Evolutionary conservation across 1,140 invertebrate genomes (phyloP), one percentile per base, ranked within the genome.

Genomic region (Nilaparvata lugens): DNA sequence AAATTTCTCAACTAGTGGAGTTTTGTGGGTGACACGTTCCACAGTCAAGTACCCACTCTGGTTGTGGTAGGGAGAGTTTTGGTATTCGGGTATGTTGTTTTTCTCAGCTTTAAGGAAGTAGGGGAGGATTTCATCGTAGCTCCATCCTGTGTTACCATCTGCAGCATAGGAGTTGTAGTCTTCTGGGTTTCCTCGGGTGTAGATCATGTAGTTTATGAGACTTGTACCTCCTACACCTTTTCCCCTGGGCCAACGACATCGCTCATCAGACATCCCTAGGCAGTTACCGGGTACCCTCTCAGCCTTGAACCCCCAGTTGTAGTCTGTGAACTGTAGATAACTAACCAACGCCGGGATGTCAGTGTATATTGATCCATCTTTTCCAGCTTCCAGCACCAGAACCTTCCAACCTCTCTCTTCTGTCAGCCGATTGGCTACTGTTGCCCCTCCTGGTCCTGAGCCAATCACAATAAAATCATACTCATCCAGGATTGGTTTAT

Each of bases 81-180:
- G 65, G 16, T 74, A 62, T 56, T 70, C 56, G 18, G 66, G 71
- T 11, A 73, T 67, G 9, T 70, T 72, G 60, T 76, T 78, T 62
- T 85, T 84, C 74, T 93, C 90, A 0, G 84, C 85, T 70, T 91
- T 92, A 24, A 81, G 80, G 67, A 95, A 95, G 71, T 93, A 94
- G 0, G 84, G 87, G 7, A 93, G 68, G 0, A 94, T 78, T 55
- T 93, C 84, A 1, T 83, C 72, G 70, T 91, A 97, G 19, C 84
- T 83, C 95, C 95, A 97, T 0, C 89, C 90, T 1, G 75, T 72
- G 67, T 94, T 95, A 1, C 93, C 95, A 63, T 86, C 75, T 9
- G 74, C 74, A 4, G 73, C 80, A 86, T 86, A 90, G 42, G 77
- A 73, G 66, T 91, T 82, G 67, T 84, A 91, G 72, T 90, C 87